Base-by-base conservation (phyloP, 2,888 invertebrate genomes). In the Galeruca laticollis region DNA sequence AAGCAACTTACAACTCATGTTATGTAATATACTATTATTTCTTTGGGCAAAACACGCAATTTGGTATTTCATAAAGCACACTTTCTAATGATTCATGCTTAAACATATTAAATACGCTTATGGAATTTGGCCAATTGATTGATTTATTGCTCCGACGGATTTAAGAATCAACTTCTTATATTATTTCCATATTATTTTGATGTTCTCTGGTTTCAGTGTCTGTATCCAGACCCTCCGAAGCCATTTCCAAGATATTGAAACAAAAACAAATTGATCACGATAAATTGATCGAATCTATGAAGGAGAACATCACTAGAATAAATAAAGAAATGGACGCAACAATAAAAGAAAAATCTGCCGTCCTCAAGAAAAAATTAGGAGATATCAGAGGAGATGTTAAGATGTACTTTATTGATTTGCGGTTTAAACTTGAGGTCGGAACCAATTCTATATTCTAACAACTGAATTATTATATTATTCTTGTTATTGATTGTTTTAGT, bases 251-350 rank as follows among this genome's bases (percentile, higher is more conserved):
- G 37, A 43, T 77, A 10, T 66, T 73, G n/a, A 68, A 72, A 54
- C 79, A 75, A 64, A 71, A 76, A 49, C 73, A 74, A 73, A 18
- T 56, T 4, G 72, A 69, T 8, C 79, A 82, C 60, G 70, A 78
- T 40, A 40, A 67, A 3, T 67, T 74, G 20, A 51, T 81, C 11
- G 65, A 72, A 40, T 63, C 70, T 21, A 75, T 82, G 62, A 59
- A 68, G 26, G 31, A 35, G 9, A 69, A 71, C 51, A 77, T 77
- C 60, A 65, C 57, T 33, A 68, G 72, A 49, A 72, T 80, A 31
- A 80, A 80, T 61, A 21, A 64, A 11, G 75, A 79, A 59, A 70
- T 78, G 6, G 79, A 81, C 67, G 70, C 71, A 18, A 68, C 77
- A 60, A 77, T 82, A 20, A 69, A 75, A 65, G 21, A 68, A 21